Evolutionary conservation across 2,113 vertebrate species (phyloP).

Genomic region (Mionectes macconnelli): DNA sequence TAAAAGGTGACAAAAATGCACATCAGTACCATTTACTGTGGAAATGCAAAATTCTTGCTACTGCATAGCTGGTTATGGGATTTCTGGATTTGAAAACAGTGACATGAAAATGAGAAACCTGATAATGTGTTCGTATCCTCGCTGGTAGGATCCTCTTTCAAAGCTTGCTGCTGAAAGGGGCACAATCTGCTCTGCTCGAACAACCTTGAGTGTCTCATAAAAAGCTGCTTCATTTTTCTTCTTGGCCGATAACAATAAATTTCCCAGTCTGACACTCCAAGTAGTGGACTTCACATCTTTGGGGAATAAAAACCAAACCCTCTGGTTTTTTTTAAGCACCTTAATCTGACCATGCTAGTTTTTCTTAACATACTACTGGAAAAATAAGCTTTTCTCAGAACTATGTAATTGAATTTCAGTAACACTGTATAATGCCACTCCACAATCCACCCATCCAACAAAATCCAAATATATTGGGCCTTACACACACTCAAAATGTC

Average conservation of each 20-base stretch:
- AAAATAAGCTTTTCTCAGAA: background rate
- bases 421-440: background rate
- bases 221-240: constrained; percentile 83
- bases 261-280: constrained; percentile 91
- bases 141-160: constrained; percentile 96
- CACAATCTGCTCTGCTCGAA: constrained; percentile 93
- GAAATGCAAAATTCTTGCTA: background rate
- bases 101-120: constrained; percentile 75
- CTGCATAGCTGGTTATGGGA: background rate
- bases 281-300: constrained; percentile 88
- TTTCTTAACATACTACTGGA: background rate
- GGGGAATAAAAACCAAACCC: background rate
- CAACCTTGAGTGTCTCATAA: constrained; percentile 88
- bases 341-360: background rate
- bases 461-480: background rate
- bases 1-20: background rate
- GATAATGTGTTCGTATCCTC: constrained; percentile 97
- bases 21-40: background rate
- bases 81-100: background rate
- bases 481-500: background rate
- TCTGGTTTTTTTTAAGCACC: background rate
- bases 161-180: constrained; percentile 98
- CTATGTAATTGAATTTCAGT: background rate
- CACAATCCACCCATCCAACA: background rate
- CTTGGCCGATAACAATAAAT: constrained; percentile 89